phyloP scores from a whole-genome alignment of 2,797 vertebrate genomes.

The Amniataba percoides region DNA sequence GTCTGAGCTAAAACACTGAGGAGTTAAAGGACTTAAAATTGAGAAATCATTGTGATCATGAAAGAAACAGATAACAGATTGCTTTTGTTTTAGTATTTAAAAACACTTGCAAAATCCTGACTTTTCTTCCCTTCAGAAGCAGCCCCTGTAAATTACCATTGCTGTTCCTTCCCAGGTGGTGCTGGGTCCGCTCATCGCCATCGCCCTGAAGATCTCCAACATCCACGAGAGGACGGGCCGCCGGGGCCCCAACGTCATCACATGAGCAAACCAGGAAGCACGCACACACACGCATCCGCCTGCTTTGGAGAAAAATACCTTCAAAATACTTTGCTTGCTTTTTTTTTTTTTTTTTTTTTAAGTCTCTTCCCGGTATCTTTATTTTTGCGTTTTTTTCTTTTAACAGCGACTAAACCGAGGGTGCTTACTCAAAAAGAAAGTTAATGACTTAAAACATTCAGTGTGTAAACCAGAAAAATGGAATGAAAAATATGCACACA shows the following conservation, averaged over 20 bases:
- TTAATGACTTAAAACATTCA: neutral
- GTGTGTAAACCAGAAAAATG: slow-evolving; percentile 19
- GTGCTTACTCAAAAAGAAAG: slow-evolving; percentile 30
- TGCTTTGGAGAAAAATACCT: slow-evolving; percentile 30
- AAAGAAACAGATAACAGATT: neutral
- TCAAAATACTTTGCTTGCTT: slow-evolving; percentile 32
- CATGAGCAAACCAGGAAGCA: slow-evolving; percentile 90
- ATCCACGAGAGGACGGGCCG: slow-evolving; percentile 97
- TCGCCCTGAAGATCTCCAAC: slow-evolving; percentile 97
- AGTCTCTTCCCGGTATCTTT: slow-evolving; percentile 17
- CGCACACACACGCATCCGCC: slow-evolving; percentile 33
- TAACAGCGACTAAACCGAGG: slow-evolving; percentile 3
- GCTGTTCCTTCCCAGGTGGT: slow-evolving; percentile 86
- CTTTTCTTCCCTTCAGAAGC: neutral
- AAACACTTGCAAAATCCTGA: neutral
- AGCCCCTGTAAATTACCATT: neutral
- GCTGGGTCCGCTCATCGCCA: slow-evolving; percentile 97
- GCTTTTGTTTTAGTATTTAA: neutral
- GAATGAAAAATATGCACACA: slow-evolving; percentile 29
- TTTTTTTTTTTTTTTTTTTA: slow-evolving; percentile 16
- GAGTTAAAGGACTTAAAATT: too few relatives aligned
- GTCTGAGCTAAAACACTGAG: neutral
- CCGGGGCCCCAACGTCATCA: slow-evolving; percentile 95
- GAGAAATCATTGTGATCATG: neutral
- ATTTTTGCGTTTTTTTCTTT: slow-evolving; percentile 25